A percentile compares a stretch with the other conserved stretches of the same genome.
Evolutionary conservation across 2,113 vertebrate genomes (phyloP).

Genomic region (Pelobates fuscus): DNA sequence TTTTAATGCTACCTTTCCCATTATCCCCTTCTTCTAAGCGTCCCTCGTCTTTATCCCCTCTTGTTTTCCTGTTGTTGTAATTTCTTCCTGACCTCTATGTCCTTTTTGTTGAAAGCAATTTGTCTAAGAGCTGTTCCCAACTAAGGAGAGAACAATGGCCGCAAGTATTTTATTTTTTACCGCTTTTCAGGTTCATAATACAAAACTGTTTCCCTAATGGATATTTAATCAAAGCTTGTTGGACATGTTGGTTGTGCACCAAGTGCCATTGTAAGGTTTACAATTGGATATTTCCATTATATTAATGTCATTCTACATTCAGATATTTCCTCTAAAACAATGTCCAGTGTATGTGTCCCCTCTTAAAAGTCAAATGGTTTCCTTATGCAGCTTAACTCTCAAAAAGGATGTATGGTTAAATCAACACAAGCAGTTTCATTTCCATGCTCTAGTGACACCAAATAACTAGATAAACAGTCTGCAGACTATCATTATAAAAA

Average conservation of each 20-base stretch:
- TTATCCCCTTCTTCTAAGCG: slow-evolving; percentile 18
- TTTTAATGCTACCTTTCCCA: slow-evolving; percentile 27
- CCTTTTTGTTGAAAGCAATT: background rate
- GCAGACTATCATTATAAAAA: slow-evolving; percentile 23
- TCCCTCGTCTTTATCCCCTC: slow-evolving; percentile 16
- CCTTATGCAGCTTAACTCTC: slow-evolving; percentile 18
- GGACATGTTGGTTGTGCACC: too few species aligned
- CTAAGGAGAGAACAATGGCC: background rate
- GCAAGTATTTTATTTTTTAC: slow-evolving; percentile 19
- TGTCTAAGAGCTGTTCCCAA: slow-evolving; percentile 41
- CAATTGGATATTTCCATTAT: background rate
- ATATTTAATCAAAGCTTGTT: background rate
- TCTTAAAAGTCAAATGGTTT: slow-evolving; percentile 25
- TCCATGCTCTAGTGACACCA: slow-evolving; percentile 47
- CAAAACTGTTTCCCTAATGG: background rate
- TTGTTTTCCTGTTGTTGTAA: slow-evolving; percentile 32
- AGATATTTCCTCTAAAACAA: slow-evolving; percentile 2
- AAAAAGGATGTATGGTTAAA: slow-evolving; percentile 31
- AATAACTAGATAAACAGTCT: slow-evolving; percentile 41
- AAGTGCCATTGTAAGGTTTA: background rate
- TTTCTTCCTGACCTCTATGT: slow-evolving; percentile 44
- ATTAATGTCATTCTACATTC: background rate
- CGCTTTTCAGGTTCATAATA: background rate
- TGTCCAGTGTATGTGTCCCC: background rate
- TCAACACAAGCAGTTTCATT: slow-evolving; percentile 38